Percentiles rank a stretch among this genome's conserved stretches.
These are phyloP conservation scores for Heliconius cydno DNA, from an alignment of 2,888 invertebrate genomes.

Conservation along the genomic window DNA sequence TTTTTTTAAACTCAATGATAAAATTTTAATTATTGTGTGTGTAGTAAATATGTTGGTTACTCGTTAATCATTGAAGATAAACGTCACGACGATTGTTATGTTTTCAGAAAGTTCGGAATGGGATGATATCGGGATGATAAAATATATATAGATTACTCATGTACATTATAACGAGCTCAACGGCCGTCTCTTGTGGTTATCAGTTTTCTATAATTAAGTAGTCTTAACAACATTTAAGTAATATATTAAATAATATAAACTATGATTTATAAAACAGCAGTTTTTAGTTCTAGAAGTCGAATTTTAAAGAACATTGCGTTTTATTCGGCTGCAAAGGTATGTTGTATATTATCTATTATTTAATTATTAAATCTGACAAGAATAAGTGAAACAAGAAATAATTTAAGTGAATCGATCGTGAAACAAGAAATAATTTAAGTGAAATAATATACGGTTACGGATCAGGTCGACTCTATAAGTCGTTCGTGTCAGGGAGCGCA, in stretches of 20 bases:
- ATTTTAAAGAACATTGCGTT: conserved; percentile 62
- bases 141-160: conserved; percentile 57
- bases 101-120: conserved; percentile 58
- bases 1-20: neutral
- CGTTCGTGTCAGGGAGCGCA: too few relatives aligned
- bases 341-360: conserved; percentile 37
- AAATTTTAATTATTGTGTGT: conserved; percentile 13
- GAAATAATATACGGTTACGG: neutral
- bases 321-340: conserved; percentile 70
- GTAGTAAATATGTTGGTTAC: conserved; percentile 29
- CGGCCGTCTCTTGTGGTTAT: conserved; percentile 51
- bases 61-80: conserved; percentile 59
- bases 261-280: conserved; percentile 71
- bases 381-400: neutral
- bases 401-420: neutral
- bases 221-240: conserved; percentile 48
- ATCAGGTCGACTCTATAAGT: too few relatives aligned
- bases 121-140: conserved; percentile 49
- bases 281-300: conserved; percentile 63
- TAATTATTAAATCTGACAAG: neutral
- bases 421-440: neutral
- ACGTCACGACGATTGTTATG: conserved; percentile 61
- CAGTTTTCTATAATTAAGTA: conserved; percentile 51
- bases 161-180: conserved; percentile 56
- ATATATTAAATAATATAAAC: conserved; percentile 33